Evolutionary conservation across 2,888 invertebrate species (phyloP), one percentile per base, ranked within the genome.

Genomic region (Cabera pusaria): DNA sequence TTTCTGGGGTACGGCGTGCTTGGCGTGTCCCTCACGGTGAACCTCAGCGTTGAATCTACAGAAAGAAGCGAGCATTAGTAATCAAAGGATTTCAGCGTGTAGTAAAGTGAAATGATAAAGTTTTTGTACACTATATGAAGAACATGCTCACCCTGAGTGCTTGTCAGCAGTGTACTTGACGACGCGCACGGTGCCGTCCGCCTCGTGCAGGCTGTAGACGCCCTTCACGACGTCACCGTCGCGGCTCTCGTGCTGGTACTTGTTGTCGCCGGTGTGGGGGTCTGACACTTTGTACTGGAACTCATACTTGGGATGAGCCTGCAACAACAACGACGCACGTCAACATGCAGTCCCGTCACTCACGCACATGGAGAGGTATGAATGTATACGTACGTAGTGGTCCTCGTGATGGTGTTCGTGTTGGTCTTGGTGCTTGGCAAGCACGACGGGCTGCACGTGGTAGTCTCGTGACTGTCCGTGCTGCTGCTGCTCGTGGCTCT

Each of bases 191-290:
- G 87, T 31, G 79, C 85, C 51, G 51, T 84, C 52, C 44, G 69
- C 28, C 38, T 59, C 24, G 59, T 65, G 5, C 44, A 63, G 36
- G 49, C 51, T 46, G 44, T 52, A 52, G 38, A 40, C 21, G 16
- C 91, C 92, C 62, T 88, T 82, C 37, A 91, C 91, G 20, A 78
- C 79, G 56, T 91, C 84, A 1, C 91, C 92, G 68, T 89, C 85
- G 24, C 82, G 76, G 34, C 74, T 61, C 65, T 90, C 90, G 35
- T 78, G 69, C 60, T 90, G 90, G 48, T 72, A 77, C 63, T 90
- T 90, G 53, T 80, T 72, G 69, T 90, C 90, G 3, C 85, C 89
- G 18, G 89, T 89, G 50, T 90, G 89, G 1, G 74, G 79, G 49
- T 90, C 90, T 44, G 76, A 72, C 2, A 84, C 85, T 14, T 83